A percentile compares a stretch with the other conserved stretches of the same genome.
Conservation (phyloP, 2,113 vertebrate genomes). For the Cathartes aura region DNA sequence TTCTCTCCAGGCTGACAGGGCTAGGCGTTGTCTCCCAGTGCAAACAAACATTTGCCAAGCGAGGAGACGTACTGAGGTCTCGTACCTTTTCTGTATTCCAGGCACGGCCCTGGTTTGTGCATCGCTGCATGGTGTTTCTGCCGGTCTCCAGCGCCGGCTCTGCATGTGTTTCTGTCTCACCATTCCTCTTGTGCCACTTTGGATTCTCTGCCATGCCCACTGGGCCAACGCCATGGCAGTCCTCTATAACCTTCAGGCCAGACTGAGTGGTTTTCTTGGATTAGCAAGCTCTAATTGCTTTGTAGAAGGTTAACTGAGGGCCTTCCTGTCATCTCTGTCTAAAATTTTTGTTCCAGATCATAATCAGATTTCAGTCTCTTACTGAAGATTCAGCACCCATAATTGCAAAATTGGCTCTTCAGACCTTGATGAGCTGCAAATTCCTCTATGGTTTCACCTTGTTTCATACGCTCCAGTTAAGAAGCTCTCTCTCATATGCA, state of each 20-base stretch:
- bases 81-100: background rate
- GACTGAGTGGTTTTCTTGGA: background rate
- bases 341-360: background rate
- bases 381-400: background rate
- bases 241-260: background rate
- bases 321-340: background rate
- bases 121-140: background rate
- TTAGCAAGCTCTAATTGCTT: background rate
- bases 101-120: background rate
- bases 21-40: background rate
- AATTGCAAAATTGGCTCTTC: slow-evolving; percentile 48
- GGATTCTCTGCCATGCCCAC: background rate
- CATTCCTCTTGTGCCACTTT: background rate
- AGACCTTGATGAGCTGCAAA: slow-evolving; percentile 9
- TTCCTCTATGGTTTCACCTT: slow-evolving; percentile 8
- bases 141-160: background rate
- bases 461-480: background rate
- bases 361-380: background rate
- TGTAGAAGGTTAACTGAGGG: background rate
- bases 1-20: background rate
- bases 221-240: background rate
- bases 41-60: background rate
- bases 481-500: background rate
- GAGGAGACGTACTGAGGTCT: background rate
- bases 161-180: background rate